phyloP scores from a whole-genome alignment of 2,888 invertebrate species.

The Mimas tiliae region DNA sequence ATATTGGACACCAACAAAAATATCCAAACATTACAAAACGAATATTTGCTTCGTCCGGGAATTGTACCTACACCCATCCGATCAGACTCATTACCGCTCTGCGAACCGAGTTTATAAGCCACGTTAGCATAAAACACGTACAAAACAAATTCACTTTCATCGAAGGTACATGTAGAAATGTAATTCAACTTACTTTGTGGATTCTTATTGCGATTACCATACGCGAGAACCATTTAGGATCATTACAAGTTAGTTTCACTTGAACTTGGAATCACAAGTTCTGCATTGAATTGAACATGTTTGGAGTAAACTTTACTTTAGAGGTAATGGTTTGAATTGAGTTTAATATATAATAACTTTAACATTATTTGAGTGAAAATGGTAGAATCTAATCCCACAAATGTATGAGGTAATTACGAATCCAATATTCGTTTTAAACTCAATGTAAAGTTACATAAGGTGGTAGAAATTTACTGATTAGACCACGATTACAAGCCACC shows the following conservation, averaged over 20 bases:
- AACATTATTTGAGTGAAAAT: too few relatives aligned
- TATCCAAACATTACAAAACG: too few relatives aligned
- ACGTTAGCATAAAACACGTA: constrained; percentile 58
- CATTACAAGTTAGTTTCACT: constrained; percentile 4
- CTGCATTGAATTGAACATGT: neutral
- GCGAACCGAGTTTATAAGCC: constrained; percentile 46
- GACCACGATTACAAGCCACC: neutral
- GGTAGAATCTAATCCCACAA: neutral
- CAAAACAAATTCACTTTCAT: constrained; percentile 25
- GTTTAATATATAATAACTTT: neutral
- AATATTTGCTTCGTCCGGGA: too few relatives aligned
- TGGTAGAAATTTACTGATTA: neutral
- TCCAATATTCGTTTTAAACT: neutral
- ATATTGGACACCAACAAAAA: too few relatives aligned
- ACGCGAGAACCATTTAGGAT: constrained; percentile 2
- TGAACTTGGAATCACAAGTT: constrained; percentile 1
- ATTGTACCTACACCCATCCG: too few relatives aligned
- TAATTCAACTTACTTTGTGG: neutral
- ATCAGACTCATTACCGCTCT: too few relatives aligned
- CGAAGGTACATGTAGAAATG: constrained; percentile 10
- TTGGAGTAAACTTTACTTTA: neutral
- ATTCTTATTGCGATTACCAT: constrained; percentile 21
- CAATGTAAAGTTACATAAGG: neutral
- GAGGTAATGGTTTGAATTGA: neutral
- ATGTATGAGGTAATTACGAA: neutral